These are phyloP conservation scores for Musca vetustissima DNA, from an alignment of 1,140 invertebrate genomes.

Conservation along the genomic window DNA sequence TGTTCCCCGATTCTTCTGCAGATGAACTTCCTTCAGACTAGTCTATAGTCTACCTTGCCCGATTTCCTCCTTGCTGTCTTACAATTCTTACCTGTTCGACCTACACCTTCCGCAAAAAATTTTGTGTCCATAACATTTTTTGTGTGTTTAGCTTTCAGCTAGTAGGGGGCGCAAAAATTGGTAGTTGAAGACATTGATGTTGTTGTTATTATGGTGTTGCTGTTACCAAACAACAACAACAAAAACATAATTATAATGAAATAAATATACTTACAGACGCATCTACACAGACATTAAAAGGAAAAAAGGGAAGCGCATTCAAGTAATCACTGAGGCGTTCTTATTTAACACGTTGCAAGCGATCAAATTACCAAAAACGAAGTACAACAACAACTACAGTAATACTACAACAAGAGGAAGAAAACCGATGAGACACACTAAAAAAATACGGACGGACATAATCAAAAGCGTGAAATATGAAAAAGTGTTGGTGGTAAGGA, in stretches of 20 bases:
- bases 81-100: too few species aligned
- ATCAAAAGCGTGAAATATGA: too few species aligned
- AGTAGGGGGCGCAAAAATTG: conserved; percentile 21
- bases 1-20: too few species aligned
- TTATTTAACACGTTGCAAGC: conserved; percentile 33
- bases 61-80: too few species aligned
- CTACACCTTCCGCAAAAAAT: not conserved
- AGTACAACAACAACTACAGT: conserved; percentile 1
- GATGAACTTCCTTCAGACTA: too few species aligned
- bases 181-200: not conserved
- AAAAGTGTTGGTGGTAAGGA: too few species aligned
- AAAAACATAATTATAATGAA: conserved; percentile 19
- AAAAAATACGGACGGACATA: not conserved
- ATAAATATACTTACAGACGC: not conserved
- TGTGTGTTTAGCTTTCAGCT: not conserved
- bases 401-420: not conserved
- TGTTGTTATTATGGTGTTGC: not conserved
- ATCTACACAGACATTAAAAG: not conserved
- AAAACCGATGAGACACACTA: not conserved
- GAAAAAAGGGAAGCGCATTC: conserved; percentile 30
- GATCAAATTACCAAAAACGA: conserved; percentile 32
- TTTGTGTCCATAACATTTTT: conserved; percentile 15
- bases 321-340: conserved; percentile 34
- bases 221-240: not conserved
- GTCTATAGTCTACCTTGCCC: too few species aligned